These are phyloP conservation scores for Phataginus tricuspis DNA, from an alignment of 2,797 vertebrate genomes.

Conservation along the genomic window DNA sequence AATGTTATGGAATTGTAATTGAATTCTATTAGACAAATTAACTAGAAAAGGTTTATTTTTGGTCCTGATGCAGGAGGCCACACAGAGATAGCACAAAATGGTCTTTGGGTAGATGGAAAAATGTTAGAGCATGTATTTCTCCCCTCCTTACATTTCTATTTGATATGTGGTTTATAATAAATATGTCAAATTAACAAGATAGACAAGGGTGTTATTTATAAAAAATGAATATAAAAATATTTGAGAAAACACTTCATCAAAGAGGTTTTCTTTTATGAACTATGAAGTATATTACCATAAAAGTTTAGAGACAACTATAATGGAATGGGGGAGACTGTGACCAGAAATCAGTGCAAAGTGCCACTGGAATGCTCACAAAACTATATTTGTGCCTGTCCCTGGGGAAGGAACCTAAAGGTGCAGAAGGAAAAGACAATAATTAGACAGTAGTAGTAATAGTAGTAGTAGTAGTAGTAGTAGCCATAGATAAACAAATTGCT, in stretches of 20 bases:
- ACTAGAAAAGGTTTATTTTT: neutral
- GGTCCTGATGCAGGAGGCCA: neutral
- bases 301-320: neutral
- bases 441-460: neutral
- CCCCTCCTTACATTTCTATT: neutral
- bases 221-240: neutral
- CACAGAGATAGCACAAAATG: neutral
- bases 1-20: neutral
- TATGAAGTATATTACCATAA: neutral
- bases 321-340: neutral
- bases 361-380: neutral
- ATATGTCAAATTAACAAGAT: neutral
- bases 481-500: neutral
- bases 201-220: neutral
- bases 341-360: neutral
- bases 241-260: neutral
- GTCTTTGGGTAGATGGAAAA: neutral
- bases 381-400: neutral
- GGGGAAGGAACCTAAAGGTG: neutral
- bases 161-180: neutral
- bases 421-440: neutral
- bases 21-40: neutral
- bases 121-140: neutral
- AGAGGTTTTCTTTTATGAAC: neutral
- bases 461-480: too few relatives aligned